phyloP scores from a whole-genome alignment of 2,888 invertebrate genomes.

The Physocephala rufipes region DNA sequence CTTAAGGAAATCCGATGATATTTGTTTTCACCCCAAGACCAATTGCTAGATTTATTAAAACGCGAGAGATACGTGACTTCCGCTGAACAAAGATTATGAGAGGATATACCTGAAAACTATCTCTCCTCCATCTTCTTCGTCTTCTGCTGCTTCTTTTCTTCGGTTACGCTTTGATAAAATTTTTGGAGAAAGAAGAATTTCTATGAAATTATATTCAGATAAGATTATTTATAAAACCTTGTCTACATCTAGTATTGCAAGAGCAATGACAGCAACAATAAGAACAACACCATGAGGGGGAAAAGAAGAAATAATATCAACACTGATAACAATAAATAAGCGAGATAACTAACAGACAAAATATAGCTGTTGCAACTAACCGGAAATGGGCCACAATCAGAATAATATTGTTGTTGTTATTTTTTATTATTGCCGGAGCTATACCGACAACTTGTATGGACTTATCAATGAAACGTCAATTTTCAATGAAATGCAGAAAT shows the following conservation, averaged over 20 bases:
- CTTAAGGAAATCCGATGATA: neutral
- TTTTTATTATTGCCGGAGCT: constrained; percentile 12
- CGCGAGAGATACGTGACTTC: constrained; percentile 54
- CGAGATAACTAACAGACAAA: constrained; percentile 28
- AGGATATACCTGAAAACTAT: constrained; percentile 22
- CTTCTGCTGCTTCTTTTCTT: too few species aligned
- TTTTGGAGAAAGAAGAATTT: too few species aligned
- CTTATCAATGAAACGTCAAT: constrained; percentile 36
- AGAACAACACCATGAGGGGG: constrained; percentile 9
- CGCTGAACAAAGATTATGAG: too few species aligned
- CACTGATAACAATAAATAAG: constrained; percentile 13
- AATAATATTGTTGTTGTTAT: neutral
- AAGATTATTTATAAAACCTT: neutral
- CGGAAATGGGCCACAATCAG: constrained; percentile 57
- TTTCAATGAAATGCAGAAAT: constrained; percentile 21
- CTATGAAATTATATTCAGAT: neutral
- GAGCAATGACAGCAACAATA: neutral
- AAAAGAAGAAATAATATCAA: constrained; percentile 37
- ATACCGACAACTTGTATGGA: constrained; percentile 9
- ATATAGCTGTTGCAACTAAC: constrained; percentile 49
- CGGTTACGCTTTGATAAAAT: too few species aligned
- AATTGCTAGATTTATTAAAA: neutral
- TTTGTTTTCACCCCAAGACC: neutral
- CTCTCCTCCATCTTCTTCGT: neutral
- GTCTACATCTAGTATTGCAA: neutral